Evolutionary conservation across 1,140 invertebrate species (phyloP).

Genomic region (Brachionus rubens): DNA sequence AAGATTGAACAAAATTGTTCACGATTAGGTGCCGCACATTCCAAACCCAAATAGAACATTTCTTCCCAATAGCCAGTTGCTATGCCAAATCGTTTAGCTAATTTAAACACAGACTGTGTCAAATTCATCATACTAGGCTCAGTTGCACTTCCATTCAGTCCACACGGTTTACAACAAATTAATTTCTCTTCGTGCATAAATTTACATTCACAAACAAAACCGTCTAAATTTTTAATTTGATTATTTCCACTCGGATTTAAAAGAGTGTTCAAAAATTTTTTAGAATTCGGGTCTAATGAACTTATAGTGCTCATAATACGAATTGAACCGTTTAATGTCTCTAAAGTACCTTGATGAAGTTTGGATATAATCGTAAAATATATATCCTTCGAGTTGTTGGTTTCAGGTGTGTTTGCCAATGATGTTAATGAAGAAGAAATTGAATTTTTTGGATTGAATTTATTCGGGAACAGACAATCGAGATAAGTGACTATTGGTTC

Average conservation of each 20-base stretch:
- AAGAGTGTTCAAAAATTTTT: not conserved
- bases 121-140: slow-evolving; percentile 3
- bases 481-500: slow-evolving; percentile 46
- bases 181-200: slow-evolving; percentile 40
- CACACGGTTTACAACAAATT: slow-evolving; percentile 44
- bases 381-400: not conserved
- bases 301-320: not conserved
- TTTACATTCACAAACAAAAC: slow-evolving; percentile 34
- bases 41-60: slow-evolving; percentile 19
- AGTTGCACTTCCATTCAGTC: not conserved
- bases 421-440: not conserved
- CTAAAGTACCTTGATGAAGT: slow-evolving; percentile 32
- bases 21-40: slow-evolving; percentile 1
- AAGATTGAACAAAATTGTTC: slow-evolving; percentile 36
- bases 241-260: not conserved
- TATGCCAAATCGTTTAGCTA: slow-evolving; percentile 21
- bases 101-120: not conserved
- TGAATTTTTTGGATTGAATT: slow-evolving; percentile 13
- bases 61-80: slow-evolving; percentile 44
- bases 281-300: not conserved
- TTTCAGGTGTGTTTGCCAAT: not conserved
- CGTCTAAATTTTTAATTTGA: not conserved
- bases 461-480: not conserved
- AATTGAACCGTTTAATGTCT: slow-evolving; percentile 13
- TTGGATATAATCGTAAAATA: slow-evolving; percentile 40